These are phyloP conservation scores for Hesperophylax magnus DNA, from an alignment of 1,140 invertebrate genomes.

Conservation along the genomic window DNA sequence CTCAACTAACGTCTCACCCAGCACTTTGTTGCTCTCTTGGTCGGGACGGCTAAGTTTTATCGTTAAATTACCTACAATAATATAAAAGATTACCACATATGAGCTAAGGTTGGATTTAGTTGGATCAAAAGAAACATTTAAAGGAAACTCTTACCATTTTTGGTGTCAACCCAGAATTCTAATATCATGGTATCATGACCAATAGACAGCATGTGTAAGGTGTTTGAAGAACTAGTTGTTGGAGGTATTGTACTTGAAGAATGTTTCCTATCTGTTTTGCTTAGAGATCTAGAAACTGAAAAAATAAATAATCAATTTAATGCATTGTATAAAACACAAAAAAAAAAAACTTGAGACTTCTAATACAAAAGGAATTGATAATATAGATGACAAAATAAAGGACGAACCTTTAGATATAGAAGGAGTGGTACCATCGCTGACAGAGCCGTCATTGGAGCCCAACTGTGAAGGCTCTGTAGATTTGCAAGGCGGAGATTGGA, in stretches of 20 bases:
- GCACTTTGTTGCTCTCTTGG: constrained; percentile 68
- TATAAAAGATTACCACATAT: neutral
- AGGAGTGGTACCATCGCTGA: constrained; percentile 58
- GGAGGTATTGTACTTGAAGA: constrained; percentile 10
- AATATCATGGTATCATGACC: constrained; percentile 71
- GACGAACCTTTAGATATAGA: constrained; percentile 32
- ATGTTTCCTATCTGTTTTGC: constrained; percentile 27
- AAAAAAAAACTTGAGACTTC: no score
- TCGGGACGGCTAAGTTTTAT: constrained; percentile 73
- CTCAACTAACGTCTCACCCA: constrained; percentile 71
- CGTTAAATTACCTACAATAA: constrained; percentile 68
- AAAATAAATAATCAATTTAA: neutral
- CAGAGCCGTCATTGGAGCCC: constrained; percentile 38
- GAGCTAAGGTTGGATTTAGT: no score
- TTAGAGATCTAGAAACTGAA: constrained; percentile 23
- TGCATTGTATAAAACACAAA: no score
- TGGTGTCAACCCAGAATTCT: constrained; percentile 70
- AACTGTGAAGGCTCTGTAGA: constrained; percentile 35
- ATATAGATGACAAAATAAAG: no score
- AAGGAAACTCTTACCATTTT: constrained; percentile 62
- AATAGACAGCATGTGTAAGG: constrained; percentile 71
- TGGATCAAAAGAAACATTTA: neutral
- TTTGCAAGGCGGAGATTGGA: constrained; percentile 58
- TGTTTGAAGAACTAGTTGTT: neutral
- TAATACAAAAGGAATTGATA: no score